Evolutionary conservation across 2,797 vertebrate genomes (phyloP), one percentile per base, ranked within the genome.

Genomic region (Saxicola maurus): DNA sequence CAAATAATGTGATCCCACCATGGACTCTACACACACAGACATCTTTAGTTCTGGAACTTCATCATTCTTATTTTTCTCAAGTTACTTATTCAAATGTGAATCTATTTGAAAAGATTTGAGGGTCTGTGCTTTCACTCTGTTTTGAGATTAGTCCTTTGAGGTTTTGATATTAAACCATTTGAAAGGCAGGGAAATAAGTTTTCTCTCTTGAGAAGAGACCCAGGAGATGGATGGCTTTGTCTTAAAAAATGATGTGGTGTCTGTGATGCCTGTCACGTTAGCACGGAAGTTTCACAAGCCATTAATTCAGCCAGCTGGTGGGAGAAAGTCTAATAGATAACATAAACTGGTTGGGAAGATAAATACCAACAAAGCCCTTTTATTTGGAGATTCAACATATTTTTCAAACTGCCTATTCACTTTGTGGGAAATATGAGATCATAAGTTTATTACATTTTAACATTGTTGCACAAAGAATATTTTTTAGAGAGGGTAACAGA

Each of bases 281-380:
- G 73, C 71, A 86, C 55, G 75, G 30, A 88, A 74, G 49, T 87
- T 92, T 93, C 88, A 86, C 64, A 94, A 90, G 60, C 76, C 77
- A 76, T 91, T 94, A 89, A 89, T 95, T 94, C 91, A 75, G 75
- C 43, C 91, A 96, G 91, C 89, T 90, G 91, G 82, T 79, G 46
- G 40, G 40, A 23, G 45, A 56, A 76, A 73, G 51, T 49, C 85
- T 91, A 83, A 72, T 15, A 93, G 86, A 82, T 46, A 90, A 69
- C 61, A 71, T 64, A 71, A 82, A 21, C 81, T 76, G 67, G 2
- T 48, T 87, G 60, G 52, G 66, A 94, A 92, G 68, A 75, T 28
- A 93, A 92, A 81, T 62, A 89, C 65, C 77, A 86, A 82, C 65
- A 74, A 74, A 90, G 37, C 13, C 12, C 11, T 40, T 42, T 66